Base-by-base conservation (phyloP, 2,113 vertebrate genomes). In the Cyrtonyx montezumae region DNA sequence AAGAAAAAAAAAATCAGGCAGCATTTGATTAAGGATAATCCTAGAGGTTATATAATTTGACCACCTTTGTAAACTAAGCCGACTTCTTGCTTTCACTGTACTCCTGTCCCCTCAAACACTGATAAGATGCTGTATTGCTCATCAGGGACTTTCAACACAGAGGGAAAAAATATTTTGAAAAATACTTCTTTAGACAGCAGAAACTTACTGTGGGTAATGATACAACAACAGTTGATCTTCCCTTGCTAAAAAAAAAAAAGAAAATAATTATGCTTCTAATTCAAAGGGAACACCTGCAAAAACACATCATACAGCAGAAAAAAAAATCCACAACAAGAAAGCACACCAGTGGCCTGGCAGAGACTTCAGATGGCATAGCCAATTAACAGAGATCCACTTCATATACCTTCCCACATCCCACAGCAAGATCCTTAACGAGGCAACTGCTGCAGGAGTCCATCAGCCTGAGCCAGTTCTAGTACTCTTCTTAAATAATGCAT, bases 251-350 rank as follows among this genome's bases (percentile, higher is more conserved):
- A 90, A 94, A 70, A 46, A 63, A 36, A 61, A 63, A 8, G 7
- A 12, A 11, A 86, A 91, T 96, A 83, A 93, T 96, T 89, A 91
- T 1, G 16, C 85, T 96, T 96, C 89, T 92, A 46, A 95, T 97
- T 97, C 95, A 95, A 94, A 97, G 58, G 40, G 91, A 97, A 96
- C 96, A 98, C 96, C 96, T 97, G 97, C 97, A 97, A 96, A 96
- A 95, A 94, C 75, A 37, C 77, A 90, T 68, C 88, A 87, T 49
- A 88, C 43, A 89, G 91, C 92, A 94, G 94, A 91, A 63, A 62
- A 37, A 18, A 25, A 75, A 82, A 92, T 22, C 12, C 34, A 26
- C 14, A 7, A 40, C 55, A 67, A 88, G 51, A 96, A 97, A 96
- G 86, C 18, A 94, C 96, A 96, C 79, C 69, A 87, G 84, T 46